These are phyloP conservation scores for Laothoe populi DNA, from an alignment of 2,888 invertebrate species.

Conservation along the genomic window DNA sequence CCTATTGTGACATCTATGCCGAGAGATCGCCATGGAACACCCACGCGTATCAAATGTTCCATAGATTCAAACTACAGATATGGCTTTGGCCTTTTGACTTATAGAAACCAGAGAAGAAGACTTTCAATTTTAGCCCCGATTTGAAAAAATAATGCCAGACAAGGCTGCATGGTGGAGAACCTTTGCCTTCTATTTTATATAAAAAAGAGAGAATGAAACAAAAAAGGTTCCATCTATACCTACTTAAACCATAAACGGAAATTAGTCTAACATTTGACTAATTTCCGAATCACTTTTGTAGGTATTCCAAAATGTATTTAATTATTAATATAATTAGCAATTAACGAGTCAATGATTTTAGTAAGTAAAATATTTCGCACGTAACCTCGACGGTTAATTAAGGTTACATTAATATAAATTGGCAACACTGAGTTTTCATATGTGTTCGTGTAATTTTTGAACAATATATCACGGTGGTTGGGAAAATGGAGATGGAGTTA, in stretches of 20 bases:
- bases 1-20: too few species aligned
- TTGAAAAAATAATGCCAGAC: too few species aligned
- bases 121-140: too few species aligned
- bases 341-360: conserved; percentile 20
- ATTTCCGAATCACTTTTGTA: neutral
- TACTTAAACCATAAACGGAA: neutral
- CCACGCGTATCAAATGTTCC: too few species aligned
- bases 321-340: conserved; percentile 23
- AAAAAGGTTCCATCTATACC: too few species aligned
- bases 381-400: conserved; percentile 14
- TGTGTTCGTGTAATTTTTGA: neutral
- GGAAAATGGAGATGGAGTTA: neutral
- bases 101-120: too few species aligned
- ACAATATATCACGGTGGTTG: neutral
- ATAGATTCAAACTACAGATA: too few species aligned
- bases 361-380: conserved; percentile 5
- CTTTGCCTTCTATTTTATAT: too few species aligned
- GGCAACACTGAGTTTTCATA: neutral
- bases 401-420: conserved; percentile 24
- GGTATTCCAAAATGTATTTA: neutral
- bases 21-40: too few species aligned
- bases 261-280: neutral
- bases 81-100: too few species aligned
- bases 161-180: too few species aligned
- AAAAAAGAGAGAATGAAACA: too few species aligned